Percentiles rank a stretch among this genome's conserved stretches.
These are phyloP conservation scores for Crossoptilon crossoptilon DNA, from an alignment of 2,797 vertebrate genomes.

Conservation along the genomic window DNA sequence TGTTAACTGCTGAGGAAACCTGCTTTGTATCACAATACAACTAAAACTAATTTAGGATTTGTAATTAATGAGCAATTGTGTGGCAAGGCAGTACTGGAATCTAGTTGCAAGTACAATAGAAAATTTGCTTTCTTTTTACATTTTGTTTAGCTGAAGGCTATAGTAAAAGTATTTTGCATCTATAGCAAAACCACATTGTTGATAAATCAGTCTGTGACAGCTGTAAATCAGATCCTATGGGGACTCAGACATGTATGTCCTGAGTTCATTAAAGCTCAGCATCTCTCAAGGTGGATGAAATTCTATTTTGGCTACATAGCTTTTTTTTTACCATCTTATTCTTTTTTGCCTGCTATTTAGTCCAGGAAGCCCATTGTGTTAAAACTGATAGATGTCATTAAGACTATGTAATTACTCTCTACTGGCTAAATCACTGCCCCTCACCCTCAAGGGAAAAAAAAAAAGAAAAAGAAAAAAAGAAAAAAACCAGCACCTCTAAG, in stretches of 20 bases:
- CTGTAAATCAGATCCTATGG: neutral
- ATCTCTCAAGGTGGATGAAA: neutral
- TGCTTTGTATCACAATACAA: neutral
- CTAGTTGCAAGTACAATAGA: neutral
- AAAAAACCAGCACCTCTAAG: neutral
- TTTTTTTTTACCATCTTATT: neutral
- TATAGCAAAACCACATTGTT: neutral
- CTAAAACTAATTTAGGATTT: neutral
- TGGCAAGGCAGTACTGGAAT: neutral
- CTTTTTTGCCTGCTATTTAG: neutral
- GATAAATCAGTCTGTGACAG: neutral
- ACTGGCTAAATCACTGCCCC: neutral
- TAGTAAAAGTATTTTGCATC: neutral
- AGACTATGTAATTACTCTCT: neutral
- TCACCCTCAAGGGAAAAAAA: neutral
- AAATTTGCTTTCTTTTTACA: neutral
- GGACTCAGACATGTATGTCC: neutral
- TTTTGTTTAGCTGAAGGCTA: neutral
- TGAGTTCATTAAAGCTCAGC: neutral
- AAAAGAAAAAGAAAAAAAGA: neutral
- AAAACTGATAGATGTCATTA: slow-evolving; percentile 24
- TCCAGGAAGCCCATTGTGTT: neutral
- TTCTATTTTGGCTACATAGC: neutral
- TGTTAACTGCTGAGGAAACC: neutral
- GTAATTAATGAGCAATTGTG: neutral